phyloP scores from a whole-genome alignment of 2,113 vertebrate species.

The Calyptommatus sinebrachiatus region DNA sequence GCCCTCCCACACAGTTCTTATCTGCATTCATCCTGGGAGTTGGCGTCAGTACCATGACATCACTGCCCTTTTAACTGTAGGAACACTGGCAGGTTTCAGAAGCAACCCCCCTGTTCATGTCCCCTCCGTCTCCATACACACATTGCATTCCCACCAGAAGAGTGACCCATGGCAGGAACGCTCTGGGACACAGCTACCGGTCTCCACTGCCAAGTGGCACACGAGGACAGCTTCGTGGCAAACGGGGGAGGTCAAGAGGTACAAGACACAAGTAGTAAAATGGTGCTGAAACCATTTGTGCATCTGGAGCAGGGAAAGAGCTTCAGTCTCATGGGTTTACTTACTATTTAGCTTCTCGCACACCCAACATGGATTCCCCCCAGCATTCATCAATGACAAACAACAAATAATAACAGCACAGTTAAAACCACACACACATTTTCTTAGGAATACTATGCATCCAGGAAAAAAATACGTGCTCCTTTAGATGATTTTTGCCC shows the following conservation, averaged over 20 bases:
- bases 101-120: not conserved
- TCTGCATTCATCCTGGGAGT: slow-evolving; percentile 24
- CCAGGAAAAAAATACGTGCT: not conserved
- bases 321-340: not conserved
- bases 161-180: not conserved
- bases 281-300: not conserved
- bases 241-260: not conserved
- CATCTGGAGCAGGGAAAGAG: not conserved
- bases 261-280: not conserved
- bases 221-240: slow-evolving; percentile 15
- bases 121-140: not conserved
- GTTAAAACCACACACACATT: not conserved
- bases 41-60: slow-evolving; percentile 6
- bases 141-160: not conserved
- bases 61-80: not conserved
- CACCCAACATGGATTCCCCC: not conserved
- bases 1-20: slow-evolving; percentile 13
- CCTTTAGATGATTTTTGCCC: not conserved
- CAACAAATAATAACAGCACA: slow-evolving; percentile 2
- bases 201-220: not conserved
- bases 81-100: not conserved
- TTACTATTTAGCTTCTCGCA: not conserved
- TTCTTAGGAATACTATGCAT: not conserved
- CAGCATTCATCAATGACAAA: not conserved
- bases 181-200: not conserved